Evolutionary conservation across 37 sponge, comb jelly and placozoan species (phyloP).

Genomic region (Haliclona indistincta): DNA sequence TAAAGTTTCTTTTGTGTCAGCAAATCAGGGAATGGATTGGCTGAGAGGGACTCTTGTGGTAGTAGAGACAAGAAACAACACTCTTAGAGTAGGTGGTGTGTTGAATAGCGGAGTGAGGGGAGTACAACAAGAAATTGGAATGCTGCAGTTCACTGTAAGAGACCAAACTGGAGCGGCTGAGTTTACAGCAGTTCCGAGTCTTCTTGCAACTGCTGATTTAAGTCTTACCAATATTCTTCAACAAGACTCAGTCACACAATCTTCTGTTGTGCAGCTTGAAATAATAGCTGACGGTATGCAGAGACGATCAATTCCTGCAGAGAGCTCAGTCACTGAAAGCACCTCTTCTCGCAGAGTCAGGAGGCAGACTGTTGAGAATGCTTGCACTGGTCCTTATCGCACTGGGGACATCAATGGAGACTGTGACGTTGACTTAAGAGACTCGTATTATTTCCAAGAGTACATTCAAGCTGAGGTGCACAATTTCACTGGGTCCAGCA

Average conservation of each 20-base stretch:
- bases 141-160: conserved; percentile 21
- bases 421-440: conserved; percentile 61
- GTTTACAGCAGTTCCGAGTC: conserved; percentile 14
- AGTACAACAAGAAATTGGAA: conserved; percentile 20
- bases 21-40: conserved; percentile 38
- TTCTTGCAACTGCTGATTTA: conserved; percentile 22
- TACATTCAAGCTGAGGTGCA: conserved; percentile 38
- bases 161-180: background rate
- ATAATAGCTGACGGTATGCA: background rate
- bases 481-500: conserved; percentile 34
- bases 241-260: background rate
- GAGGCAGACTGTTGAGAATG: background rate
- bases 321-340: background rate
- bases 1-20: background rate
- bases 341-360: background rate
- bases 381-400: conserved; percentile 3
- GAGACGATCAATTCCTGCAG: background rate
- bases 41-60: conserved; percentile 26
- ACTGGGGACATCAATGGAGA: conserved; percentile 66
- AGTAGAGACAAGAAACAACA: background rate
- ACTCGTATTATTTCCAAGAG: conserved; percentile 38
- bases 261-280: conserved; percentile 17
- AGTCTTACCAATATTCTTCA: background rate
- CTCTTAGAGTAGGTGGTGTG: conserved; percentile 41
- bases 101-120: conserved; percentile 36